Conservation (phyloP, 2,888 invertebrate genomes). For the Acheta domesticus region DNA sequence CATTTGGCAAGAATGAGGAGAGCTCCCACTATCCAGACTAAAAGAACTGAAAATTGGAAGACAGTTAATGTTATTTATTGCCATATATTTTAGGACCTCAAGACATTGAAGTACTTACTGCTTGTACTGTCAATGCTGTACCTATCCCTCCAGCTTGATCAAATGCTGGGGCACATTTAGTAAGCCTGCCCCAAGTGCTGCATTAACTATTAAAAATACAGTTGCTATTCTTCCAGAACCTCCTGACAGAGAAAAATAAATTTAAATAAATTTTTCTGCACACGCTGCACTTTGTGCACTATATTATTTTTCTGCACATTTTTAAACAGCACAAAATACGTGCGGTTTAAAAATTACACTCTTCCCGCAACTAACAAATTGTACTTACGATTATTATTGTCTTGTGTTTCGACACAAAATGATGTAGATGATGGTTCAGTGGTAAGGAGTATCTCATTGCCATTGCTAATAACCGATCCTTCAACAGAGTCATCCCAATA, state of each 20-base stretch:
- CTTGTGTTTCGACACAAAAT: neutral
- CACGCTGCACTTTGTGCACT: too few relatives aligned
- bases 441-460: conserved; percentile 25
- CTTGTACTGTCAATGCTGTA: conserved; percentile 53
- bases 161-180: conserved; percentile 61
- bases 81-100: too few relatives aligned
- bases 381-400: neutral
- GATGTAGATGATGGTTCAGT: conserved; percentile 5
- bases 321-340: too few relatives aligned
- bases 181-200: conserved; percentile 56
- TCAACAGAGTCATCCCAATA: conserved; percentile 21
- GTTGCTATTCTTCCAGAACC: conserved; percentile 31
- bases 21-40: conserved; percentile 50
- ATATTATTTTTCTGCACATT: neutral
- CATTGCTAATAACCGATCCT: conserved; percentile 26
- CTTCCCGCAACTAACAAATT: too few relatives aligned
- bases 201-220: conserved; percentile 48
- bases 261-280: too few relatives aligned
- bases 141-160: conserved; percentile 57
- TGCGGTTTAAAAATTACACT: too few relatives aligned
- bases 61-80: neutral
- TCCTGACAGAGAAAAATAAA: neutral
- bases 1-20: conserved; percentile 55
- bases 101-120: conserved; percentile 43
- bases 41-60: conserved; percentile 45